Evolutionary conservation across 2,888 invertebrate genomes (phyloP), one percentile per base, ranked within the genome.

Genomic region (Diploptera punctata): DNA sequence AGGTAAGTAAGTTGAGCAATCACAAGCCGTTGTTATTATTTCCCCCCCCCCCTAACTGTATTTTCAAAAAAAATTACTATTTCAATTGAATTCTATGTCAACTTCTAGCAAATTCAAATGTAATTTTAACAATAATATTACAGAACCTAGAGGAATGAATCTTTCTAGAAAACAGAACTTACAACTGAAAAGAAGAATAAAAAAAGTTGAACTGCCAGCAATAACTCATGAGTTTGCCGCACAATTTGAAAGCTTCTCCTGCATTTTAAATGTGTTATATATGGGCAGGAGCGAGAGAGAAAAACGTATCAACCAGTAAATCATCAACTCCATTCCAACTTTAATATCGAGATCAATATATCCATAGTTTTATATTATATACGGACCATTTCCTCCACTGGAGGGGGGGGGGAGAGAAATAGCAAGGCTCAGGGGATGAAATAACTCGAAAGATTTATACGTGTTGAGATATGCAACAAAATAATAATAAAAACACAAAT

Each of bases 401-500:
- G 74, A 75, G 74, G 71, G 76, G 76, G 78, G 78, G 77, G 78
- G 80, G 79, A 80, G 81, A 82, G 5, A 24, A 26, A 47, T 18
- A 2, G 60, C 26, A 24, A 44, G n/a, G 47, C 2, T n/a, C 16
- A 13, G 33, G 67, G 52, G 52, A 65, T 31, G 38, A 61, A 43
- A 33, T 18, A 65, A 65, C n/a, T 65, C 47, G 54, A 21, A 47
- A 65, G 47, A 65, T 65, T 65, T 65, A 65, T 65, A 44, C 43
- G 47, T n/a, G 47, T 65, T 65, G 44, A 47, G 65, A 65, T 24
- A 65, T 43, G 43, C n/a, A 29, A 65, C 29, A 65, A 47, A 60
- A 60, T 31, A 31, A 43, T 44, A n/a, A n/a, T n/a, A n/a, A 38
- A 26, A 7, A 21, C 26, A 65, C 47, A 26, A 47, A 26, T 26